Percentiles rank a stretch among this genome's conserved stretches.
phyloP scores from a whole-genome alignment of 1,140 invertebrate genomes.

The Macrobrachium rosenbergii region DNA sequence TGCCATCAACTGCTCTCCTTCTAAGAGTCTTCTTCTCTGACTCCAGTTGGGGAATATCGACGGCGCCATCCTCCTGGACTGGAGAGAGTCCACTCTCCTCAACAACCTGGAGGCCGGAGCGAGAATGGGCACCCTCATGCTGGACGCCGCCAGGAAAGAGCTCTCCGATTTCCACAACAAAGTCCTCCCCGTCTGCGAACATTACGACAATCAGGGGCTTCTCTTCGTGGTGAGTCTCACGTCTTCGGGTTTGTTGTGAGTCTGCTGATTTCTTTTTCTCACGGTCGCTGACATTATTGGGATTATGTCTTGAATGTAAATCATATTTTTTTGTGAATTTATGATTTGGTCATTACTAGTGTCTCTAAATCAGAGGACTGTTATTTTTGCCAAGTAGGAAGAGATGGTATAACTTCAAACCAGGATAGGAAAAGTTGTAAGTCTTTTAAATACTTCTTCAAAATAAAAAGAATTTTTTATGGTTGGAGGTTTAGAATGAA shows the following conservation, averaged over 20 bases:
- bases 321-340: neutral
- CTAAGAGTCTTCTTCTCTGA: neutral
- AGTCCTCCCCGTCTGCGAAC: slow-evolving; percentile 89
- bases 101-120: slow-evolving; percentile 91
- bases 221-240: slow-evolving; percentile 80
- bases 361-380: too few relatives aligned
- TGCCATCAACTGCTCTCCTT: too few relatives aligned
- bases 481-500: too few relatives aligned
- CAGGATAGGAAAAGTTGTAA: too few relatives aligned
- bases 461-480: too few relatives aligned
- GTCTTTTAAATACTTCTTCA: neutral
- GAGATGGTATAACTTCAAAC: too few relatives aligned
- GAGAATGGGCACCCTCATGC: slow-evolving; percentile 87
- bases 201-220: slow-evolving; percentile 88
- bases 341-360: neutral
- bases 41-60: slow-evolving; percentile 86
- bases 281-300: neutral
- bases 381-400: too few relatives aligned
- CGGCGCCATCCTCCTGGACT: slow-evolving; percentile 86
- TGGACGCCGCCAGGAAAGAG: slow-evolving; percentile 87
- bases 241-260: neutral
- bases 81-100: slow-evolving; percentile 86
- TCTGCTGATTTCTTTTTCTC: neutral
- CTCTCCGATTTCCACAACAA: slow-evolving; percentile 89
- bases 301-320: neutral